These are phyloP conservation scores for Nemurella pictetii DNA, from an alignment of 2,888 invertebrate genomes.

Conservation along the genomic window DNA sequence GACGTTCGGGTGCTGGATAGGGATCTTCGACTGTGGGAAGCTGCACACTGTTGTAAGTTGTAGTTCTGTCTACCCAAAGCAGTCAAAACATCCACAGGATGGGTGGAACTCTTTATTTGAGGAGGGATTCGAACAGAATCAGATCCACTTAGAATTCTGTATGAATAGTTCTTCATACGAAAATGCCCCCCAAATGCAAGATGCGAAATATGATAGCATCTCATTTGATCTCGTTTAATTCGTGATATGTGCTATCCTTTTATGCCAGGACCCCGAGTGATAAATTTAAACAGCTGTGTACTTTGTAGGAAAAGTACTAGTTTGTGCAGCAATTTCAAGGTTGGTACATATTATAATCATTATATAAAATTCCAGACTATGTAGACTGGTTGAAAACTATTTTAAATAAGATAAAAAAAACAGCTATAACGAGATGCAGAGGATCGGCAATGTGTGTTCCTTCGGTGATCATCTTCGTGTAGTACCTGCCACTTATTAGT, in stretches of 20 bases:
- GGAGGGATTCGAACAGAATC: not conserved
- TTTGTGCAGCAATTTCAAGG: not conserved
- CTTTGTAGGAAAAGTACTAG: not conserved
- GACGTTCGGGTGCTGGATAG: too few species aligned
- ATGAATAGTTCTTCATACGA: not conserved
- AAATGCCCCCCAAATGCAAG: not conserved
- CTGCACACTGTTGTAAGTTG: not conserved
- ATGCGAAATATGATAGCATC: not conserved
- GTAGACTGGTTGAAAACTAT: not conserved
- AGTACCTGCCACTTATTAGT: not conserved
- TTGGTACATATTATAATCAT: not conserved
- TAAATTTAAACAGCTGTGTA: not conserved
- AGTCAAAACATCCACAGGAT: not conserved
- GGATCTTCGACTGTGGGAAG: not conserved
- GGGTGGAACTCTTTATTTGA: not conserved
- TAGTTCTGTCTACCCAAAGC: not conserved
- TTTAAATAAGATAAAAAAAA: not conserved
- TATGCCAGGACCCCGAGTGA: not conserved
- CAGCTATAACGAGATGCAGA: not conserved
- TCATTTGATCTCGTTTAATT: not conserved
- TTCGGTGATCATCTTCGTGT: not conserved
- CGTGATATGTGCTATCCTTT: not conserved
- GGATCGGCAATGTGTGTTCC: not conserved
- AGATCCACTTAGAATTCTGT: not conserved
- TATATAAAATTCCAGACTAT: not conserved